Base-by-base conservation (phyloP, 2,888 invertebrate species). In the Chloroclysta siterata region DNA sequence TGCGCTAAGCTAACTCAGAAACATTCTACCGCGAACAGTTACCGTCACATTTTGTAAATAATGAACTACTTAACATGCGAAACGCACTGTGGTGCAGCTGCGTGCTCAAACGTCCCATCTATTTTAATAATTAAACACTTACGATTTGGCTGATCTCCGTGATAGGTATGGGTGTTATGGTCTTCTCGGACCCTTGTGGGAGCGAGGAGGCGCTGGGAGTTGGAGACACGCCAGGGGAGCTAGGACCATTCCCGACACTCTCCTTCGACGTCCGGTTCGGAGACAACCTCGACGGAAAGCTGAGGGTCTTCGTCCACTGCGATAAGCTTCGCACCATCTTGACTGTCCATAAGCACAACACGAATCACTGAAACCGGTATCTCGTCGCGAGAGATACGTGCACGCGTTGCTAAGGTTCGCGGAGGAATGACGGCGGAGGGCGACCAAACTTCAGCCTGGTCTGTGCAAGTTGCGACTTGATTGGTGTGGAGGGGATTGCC, bases 231-330 rank as follows among this genome's bases (percentile, higher is more conserved):
- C 93, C 93, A 73, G 82, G 95, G 58, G 90, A 89, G 62, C 80
- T 93, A 41, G 94, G 93, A 75, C 94, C 94, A 81, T 94, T 94
- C 63, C 94, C 93, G 70, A 94, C 94, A 88, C 93, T 94, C 84
- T 96, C 96, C 90, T 96, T 96, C 46, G 95, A 95, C 60, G 95
- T 95, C 80, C 96, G 95, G 85, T 97, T 96, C 14, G 97, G 97
- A 65, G 97, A 97, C 82, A 97, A 94, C 88, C 97, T 94, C 80
- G 97, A 95, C 68, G 97, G 97, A 88, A 97, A 97, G 94, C 97
- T 97, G 84, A 97, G 94, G 76, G 97, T 97, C 94, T 97, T 97
- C 90, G 97, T 97, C 97, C 97, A 97, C 94, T 97, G 97, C 68
- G 97, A 95, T 82, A 97, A 93, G 93, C 97, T 97, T 77, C 97